Base-by-base conservation (phyloP, 1,140 invertebrate genomes). In the Drosophila nigromelanica region DNA sequence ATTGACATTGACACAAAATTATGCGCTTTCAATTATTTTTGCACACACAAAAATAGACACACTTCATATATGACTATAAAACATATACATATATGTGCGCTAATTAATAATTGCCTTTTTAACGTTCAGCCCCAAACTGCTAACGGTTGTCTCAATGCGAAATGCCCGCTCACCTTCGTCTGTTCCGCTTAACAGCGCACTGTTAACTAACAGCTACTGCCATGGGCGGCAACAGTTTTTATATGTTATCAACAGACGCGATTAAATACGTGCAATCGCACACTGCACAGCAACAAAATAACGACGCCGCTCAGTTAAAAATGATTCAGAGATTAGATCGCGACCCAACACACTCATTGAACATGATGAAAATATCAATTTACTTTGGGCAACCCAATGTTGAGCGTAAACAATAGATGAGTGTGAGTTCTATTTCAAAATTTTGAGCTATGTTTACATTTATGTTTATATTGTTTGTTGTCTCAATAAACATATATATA, bases 1-100 rank as follows among this genome's bases (percentile, higher is more conserved):
- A 63, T 48, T 85, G 69, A 80, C 81, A 87, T 87, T 87, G 82
- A 82, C 47, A 66, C 55, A 18, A 51, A 62, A 39, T 51, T 72
- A 63, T 51, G 24, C 24, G 51, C 63, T 72, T 75, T 74, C 61
- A 77, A 80, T 86, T 73, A 59, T 30, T 66, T 45, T 54, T 60
- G 66, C 78, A 73, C 77, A 39, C 39, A 52, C 39, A 37, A 15
- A 8, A 18, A 5, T 3, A 40, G 18, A 18, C 47, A 51, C 8
- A 35, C 5, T 8, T 33, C 7, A 1, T 35, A 35, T 35, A 48
- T 30, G 2, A 10, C 18, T 18, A 18, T 18, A 2, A 39, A 14
- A 21, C 2, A 14, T 24, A 10, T 24, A 0, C 1, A 0, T 10
- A 6, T 27, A 27, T 18, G 8, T 78, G 64, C 24, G 35, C 40